These are phyloP conservation scores for Bellardia pandia DNA, from an alignment of 2,888 invertebrate species.

Conservation along the genomic window DNA sequence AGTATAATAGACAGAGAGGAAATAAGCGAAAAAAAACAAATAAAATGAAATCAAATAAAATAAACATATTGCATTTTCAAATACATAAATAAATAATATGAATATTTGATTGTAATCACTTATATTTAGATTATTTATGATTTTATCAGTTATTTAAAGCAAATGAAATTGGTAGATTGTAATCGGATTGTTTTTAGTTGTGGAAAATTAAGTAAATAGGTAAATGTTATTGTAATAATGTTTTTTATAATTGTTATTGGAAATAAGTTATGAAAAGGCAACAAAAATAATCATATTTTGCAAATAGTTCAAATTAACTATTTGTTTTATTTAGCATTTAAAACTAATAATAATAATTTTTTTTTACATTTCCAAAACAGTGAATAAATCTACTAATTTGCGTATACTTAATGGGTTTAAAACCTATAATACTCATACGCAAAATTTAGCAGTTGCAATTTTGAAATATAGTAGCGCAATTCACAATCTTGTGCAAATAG, in stretches of 20 bases:
- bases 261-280: no score
- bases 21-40: constrained; percentile 7
- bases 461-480: no score
- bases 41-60: neutral
- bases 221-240: neutral
- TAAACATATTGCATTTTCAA: constrained; percentile 7
- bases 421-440: no score
- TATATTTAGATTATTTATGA: constrained; percentile 32
- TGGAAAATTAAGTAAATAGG: neutral
- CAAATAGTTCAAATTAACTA: no score
- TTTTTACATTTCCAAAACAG: no score
- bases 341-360: no score
- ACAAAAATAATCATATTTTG: no score
- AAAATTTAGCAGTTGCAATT: no score
- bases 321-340: no score
- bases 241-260: neutral
- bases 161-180: constrained; percentile 1
- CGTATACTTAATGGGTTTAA: no score
- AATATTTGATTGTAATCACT: constrained; percentile 16
- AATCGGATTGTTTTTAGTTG: neutral
- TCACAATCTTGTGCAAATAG: no score
- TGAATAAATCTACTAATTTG: no score
- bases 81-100: neutral
- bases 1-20: constrained; percentile 38
- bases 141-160: constrained; percentile 10